Conservation (phyloP, 2,113 vertebrate genomes). For the Pollimyrus isidori region DNA sequence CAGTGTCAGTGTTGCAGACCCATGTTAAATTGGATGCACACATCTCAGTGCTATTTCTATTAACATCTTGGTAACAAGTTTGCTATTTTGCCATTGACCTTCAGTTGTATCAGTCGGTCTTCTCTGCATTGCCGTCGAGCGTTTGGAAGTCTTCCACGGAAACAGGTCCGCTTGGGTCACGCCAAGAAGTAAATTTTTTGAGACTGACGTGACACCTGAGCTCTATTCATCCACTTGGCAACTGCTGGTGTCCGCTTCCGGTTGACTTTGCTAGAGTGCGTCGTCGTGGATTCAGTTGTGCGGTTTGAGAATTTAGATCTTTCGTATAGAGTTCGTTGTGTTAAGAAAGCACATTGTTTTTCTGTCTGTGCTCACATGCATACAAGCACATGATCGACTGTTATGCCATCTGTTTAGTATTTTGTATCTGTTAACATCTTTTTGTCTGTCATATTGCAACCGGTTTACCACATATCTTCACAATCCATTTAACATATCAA, state of each 20-base stretch:
- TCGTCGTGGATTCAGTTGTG: not conserved
- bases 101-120: not conserved
- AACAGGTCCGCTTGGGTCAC: not conserved
- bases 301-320: not conserved
- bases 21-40: not conserved
- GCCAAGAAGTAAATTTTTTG: not conserved
- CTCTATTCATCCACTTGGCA: not conserved
- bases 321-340: not conserved
- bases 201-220: not conserved
- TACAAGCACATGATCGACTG: not conserved
- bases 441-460: not conserved
- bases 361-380: not conserved
- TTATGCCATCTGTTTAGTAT: not conserved
- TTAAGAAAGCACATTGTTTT: not conserved
- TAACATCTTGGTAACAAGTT: not conserved
- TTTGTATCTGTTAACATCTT: not conserved
- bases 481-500: not conserved
- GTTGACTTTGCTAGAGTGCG: not conserved
- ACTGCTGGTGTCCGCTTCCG: not conserved
- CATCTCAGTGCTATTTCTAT: not conserved
- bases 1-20: not conserved
- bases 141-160: not conserved
- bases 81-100: not conserved
- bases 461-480: not conserved
- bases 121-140: not conserved